phyloP scores from a whole-genome alignment of 2,888 invertebrate species.

The Tiliacea citrago region DNA sequence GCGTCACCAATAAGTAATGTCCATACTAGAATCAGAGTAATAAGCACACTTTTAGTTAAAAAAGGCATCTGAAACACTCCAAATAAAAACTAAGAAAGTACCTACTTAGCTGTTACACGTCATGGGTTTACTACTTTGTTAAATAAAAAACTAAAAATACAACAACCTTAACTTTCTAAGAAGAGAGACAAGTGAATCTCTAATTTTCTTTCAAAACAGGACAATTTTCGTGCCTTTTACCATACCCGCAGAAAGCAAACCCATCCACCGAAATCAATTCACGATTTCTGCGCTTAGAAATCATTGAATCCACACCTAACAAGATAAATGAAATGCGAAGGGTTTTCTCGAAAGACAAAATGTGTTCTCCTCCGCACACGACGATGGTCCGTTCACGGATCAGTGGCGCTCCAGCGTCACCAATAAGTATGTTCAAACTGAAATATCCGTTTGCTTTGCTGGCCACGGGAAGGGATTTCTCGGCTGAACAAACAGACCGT shows the following conservation, averaged over 20 bases:
- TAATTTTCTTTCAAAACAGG: not conserved
- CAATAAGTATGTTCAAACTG: constrained; percentile 75
- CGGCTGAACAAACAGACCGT: constrained; percentile 79
- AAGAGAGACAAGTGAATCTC: too few species aligned
- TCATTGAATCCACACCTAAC: not conserved
- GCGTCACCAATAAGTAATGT: constrained; percentile 72
- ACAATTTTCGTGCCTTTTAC: not conserved
- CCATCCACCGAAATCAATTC: not conserved
- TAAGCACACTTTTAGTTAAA: too few species aligned
- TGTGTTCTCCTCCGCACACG: constrained; percentile 40
- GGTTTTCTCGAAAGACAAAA: constrained; percentile 46
- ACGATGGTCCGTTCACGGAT: constrained; percentile 73
- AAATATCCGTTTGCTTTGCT: constrained; percentile 77
- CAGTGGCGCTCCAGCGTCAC: constrained; percentile 66
- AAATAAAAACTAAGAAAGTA: too few species aligned
- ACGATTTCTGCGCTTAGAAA: not conserved
- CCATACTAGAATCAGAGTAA: constrained; percentile 68
- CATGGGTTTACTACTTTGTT: too few species aligned
- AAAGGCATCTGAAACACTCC: too few species aligned
- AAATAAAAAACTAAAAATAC: too few species aligned
- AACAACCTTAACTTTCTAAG: too few species aligned
- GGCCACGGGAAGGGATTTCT: constrained; percentile 75
- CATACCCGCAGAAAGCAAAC: too few species aligned
- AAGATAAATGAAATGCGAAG: constrained; percentile 48
- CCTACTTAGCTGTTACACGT: too few species aligned